phyloP scores from a whole-genome alignment of 2,797 vertebrate species.

The Onychomys torridus region DNA sequence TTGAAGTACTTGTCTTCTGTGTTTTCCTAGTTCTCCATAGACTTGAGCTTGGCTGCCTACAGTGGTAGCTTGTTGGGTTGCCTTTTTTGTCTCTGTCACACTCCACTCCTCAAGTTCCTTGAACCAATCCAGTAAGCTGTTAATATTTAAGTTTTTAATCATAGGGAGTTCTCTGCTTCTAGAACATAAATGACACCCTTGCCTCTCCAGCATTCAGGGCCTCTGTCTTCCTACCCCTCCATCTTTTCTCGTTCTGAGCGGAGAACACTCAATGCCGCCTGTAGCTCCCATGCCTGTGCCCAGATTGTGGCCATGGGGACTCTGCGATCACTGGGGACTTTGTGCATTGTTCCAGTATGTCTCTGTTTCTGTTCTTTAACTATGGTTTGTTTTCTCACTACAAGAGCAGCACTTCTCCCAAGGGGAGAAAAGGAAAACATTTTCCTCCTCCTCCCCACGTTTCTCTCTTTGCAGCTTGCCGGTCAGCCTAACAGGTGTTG shows the following conservation, averaged over 20 bases:
- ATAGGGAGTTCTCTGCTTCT: background rate
- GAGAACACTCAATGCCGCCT: too few species aligned
- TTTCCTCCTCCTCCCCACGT: background rate
- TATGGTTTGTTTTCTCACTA: conserved; percentile 68
- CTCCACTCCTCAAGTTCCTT: background rate
- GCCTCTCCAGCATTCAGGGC: background rate
- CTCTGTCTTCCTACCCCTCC: background rate
- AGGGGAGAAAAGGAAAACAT: background rate
- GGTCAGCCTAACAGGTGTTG: background rate
- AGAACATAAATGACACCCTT: background rate
- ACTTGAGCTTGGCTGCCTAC: background rate
- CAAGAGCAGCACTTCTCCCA: conserved; percentile 55
- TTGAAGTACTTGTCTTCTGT: background rate
- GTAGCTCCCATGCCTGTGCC: background rate
- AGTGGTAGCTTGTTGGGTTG: background rate
- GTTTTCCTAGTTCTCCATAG: background rate
- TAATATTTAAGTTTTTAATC: background rate
- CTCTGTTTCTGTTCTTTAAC: conserved; percentile 53
- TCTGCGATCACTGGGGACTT: background rate
- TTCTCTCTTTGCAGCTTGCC: background rate
- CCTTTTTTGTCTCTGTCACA: background rate
- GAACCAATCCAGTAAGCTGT: background rate
- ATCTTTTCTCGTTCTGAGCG: background rate
- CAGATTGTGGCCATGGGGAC: background rate
- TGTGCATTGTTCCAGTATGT: background rate